Conservation (phyloP, 1,140 invertebrate species). For the Atta colombica region DNA sequence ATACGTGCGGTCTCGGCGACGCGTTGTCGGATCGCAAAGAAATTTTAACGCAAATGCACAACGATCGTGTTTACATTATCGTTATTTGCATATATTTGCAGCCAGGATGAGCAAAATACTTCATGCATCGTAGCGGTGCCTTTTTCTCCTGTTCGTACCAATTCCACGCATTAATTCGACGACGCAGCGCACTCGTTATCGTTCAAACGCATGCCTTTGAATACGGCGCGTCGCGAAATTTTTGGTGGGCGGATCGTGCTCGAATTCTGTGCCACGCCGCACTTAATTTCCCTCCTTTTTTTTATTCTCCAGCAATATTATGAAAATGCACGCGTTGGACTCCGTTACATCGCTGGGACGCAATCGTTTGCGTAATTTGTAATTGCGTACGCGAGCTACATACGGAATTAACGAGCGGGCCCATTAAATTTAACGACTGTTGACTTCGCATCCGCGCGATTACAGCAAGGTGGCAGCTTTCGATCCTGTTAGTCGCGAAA, state of each 20-base stretch:
- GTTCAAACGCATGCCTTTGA: constrained; percentile 33
- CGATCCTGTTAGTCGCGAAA: constrained; percentile 33
- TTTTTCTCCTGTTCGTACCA: constrained; percentile 20
- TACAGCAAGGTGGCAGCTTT: constrained; percentile 58
- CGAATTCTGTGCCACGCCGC: constrained; percentile 27
- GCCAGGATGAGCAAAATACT: not conserved
- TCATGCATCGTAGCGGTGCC: not conserved
- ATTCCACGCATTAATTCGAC: constrained; percentile 51
- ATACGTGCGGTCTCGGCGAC: constrained; percentile 35
- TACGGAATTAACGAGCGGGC: constrained; percentile 75
- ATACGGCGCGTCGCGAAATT: constrained; percentile 37
- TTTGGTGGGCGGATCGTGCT: constrained; percentile 25
- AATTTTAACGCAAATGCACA: constrained; percentile 35
- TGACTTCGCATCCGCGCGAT: constrained; percentile 68
- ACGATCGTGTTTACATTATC: constrained; percentile 38
- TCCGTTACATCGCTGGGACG: constrained; percentile 24
- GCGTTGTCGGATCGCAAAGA: constrained; percentile 17
- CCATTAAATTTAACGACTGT: constrained; percentile 79
- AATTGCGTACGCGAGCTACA: constrained; percentile 74
- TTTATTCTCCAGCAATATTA: constrained; percentile 51
- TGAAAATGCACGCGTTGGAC: constrained; percentile 65
- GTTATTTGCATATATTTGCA: constrained; percentile 4
- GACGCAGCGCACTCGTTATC: constrained; percentile 13
- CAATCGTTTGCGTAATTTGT: constrained; percentile 76
- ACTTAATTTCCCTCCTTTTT: constrained; percentile 20